Base-by-base conservation (phyloP, 2,113 vertebrate genomes). In the Pionites leucogaster region DNA sequence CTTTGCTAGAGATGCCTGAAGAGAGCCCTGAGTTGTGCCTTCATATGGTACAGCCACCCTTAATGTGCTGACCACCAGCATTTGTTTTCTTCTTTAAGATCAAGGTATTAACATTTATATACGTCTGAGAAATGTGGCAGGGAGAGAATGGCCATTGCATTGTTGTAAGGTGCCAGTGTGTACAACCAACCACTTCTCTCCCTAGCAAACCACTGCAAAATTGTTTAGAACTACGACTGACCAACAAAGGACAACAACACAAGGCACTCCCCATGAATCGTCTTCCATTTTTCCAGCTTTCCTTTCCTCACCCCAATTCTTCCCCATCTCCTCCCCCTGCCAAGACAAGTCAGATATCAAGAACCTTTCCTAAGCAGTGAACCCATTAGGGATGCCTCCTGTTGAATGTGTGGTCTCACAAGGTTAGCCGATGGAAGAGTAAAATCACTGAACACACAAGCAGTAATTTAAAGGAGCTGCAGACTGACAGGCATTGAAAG, bases 401-500 rank as follows among this genome's bases (percentile, higher is more conserved):
- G 28, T 4, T 86, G 37, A 72, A 70, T 8, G 15, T 20, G 85
- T 1, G 1, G 49, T 74, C 80, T 77, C 86, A 67, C n/a, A 71
- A 59, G 17, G 42, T 53, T 68, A 91, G 68, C 39, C 65, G 63
- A 37, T 39, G 68, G 60, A 91, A 70, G 76, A 85, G 28, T 50
- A 57, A 90, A 90, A 84, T 88, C 28, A 31, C 35, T 41, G 28
- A 46, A 62, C 2, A 16, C 63, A 47, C 22, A 67, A 86, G 72
- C 33, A 37, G 53, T 46, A 93, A 95, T 94, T 96, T 90, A 87
- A 94, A 91, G 91, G 64, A 92, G 69, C 33, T 82, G 64, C 35
- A 95, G 90, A 95, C 8, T 95, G 95, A 79, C 92, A 92, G 78
- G 24, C 84, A 86, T 44, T 88, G 86, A 92, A 92, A 69, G 72